Percentiles rank a stretch among this genome's conserved stretches.
Conservation (phyloP, 2,888 invertebrate species). For the Drosophila niveifrons region DNA sequence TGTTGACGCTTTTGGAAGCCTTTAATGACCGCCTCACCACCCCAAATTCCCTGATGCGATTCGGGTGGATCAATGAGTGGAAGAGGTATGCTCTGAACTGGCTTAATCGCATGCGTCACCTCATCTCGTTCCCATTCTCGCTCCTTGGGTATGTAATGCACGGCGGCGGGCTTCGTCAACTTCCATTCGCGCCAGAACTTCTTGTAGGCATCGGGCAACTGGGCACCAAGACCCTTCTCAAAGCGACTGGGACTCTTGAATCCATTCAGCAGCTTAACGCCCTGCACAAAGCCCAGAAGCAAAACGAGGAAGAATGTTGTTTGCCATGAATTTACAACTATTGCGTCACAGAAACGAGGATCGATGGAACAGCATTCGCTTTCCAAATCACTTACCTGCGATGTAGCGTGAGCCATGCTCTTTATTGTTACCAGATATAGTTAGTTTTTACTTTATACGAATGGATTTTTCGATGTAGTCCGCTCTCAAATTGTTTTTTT, state of each 20-base stretch:
- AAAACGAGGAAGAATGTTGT: not conserved
- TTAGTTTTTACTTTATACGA: slow-evolving; percentile 6
- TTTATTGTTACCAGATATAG: slow-evolving; percentile 7
- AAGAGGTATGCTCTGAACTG: slow-evolving; percentile 91
- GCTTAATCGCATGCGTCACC: slow-evolving; percentile 89
- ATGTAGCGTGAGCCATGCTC: slow-evolving; percentile 83
- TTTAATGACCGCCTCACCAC: slow-evolving; percentile 97
- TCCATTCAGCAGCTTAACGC: slow-evolving; percentile 84
- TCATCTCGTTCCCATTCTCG: slow-evolving; percentile 91
- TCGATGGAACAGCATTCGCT: not conserved
- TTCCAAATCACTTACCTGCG: slow-evolving; percentile 74
- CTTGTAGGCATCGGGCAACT: slow-evolving; percentile 92
- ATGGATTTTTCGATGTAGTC: slow-evolving; percentile 12
- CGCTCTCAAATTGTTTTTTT: slow-evolving; percentile 6
- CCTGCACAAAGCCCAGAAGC: slow-evolving; percentile 61
- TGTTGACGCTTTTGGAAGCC: slow-evolving; percentile 91
- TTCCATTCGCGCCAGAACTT: slow-evolving; percentile 96
- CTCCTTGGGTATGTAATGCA: slow-evolving; percentile 90
- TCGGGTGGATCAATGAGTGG: slow-evolving; percentile 92
- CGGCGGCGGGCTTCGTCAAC: slow-evolving; percentile 87
- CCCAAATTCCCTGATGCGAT: slow-evolving; percentile 95
- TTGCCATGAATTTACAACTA: slow-evolving; percentile 40
- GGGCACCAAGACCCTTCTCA: slow-evolving; percentile 89
- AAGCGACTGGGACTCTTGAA: slow-evolving; percentile 87
- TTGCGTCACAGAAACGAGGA: slow-evolving; percentile 81